These are phyloP conservation scores for Cuniculus paca DNA, from an alignment of 2,797 vertebrate species.

Conservation along the genomic window DNA sequence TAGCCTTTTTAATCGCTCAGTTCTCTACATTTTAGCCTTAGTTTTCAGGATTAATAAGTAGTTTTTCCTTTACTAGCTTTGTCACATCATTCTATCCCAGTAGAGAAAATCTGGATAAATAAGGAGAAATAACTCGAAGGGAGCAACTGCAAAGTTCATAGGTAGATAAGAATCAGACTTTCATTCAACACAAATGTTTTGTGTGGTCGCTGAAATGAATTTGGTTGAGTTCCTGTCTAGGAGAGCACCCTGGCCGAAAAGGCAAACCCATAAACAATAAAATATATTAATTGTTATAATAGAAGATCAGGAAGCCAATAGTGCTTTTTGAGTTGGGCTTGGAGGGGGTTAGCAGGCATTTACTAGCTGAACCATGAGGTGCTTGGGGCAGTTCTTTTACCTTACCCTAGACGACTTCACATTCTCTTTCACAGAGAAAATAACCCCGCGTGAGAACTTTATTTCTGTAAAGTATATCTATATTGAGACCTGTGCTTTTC, in stretches of 20 bases:
- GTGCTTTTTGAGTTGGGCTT: neutral
- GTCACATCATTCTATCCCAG: neutral
- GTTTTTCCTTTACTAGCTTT: neutral
- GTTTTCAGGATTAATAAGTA: neutral
- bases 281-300: neutral
- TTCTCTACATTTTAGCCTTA: neutral
- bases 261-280: neutral
- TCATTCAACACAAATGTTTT: constrained; percentile 11
- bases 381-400: neutral
- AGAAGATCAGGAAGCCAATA: neutral
- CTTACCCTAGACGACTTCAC: neutral
- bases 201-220: neutral
- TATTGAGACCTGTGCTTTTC: neutral
- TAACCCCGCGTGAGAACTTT: neutral
- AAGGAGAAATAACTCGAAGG: constrained; percentile 5
- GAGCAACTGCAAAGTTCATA: neutral
- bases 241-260: neutral
- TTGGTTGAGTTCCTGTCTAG: neutral
- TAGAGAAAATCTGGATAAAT: neutral
- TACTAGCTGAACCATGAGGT: neutral
- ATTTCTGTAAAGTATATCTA: neutral
- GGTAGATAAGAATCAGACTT: neutral
- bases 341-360: neutral
- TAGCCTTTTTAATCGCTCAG: neutral
- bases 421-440: neutral